Evolutionary conservation across 92 coral and sea anemone species (phyloP).

Genomic region (Isaurus tuberculatus): DNA sequence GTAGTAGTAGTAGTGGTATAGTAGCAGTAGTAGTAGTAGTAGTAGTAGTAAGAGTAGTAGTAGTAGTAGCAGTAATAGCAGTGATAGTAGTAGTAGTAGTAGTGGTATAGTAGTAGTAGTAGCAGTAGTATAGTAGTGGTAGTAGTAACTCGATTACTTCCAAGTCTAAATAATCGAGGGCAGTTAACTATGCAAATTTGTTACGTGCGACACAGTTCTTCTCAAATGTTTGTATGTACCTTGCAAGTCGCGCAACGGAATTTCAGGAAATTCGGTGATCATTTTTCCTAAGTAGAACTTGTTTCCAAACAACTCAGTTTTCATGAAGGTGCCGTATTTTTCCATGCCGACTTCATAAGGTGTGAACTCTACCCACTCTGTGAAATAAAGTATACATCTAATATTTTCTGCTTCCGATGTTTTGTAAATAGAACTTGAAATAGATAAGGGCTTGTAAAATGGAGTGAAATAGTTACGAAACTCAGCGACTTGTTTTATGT

Average conservation of each 20-base stretch:
- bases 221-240: conserved; percentile 22
- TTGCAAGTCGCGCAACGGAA: conserved; percentile 50
- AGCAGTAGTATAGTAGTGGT: neutral
- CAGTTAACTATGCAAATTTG: neutral
- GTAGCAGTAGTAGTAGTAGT: too few relatives aligned
- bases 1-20: too few relatives aligned
- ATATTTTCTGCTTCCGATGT: too few relatives aligned
- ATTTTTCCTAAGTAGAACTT: conserved; percentile 53
- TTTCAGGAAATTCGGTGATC: conserved; percentile 31
- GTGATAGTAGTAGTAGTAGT: neutral
- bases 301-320: conserved; percentile 51
- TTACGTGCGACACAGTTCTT: neutral
- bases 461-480: too few relatives aligned
- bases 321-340: conserved; percentile 50
- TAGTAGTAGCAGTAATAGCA: neutral
- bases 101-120: too few relatives aligned
- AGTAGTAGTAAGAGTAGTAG: too few relatives aligned
- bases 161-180: neutral
- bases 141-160: neutral
- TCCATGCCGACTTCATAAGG: conserved; percentile 55
- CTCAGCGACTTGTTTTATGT: too few relatives aligned
- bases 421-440: too few relatives aligned
- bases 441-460: too few relatives aligned
- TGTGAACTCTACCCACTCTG: conserved; percentile 65
- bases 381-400: neutral